A percentile compares a stretch with the other conserved stretches of the same genome.
Evolutionary conservation across 2,888 invertebrate genomes (phyloP).

Genomic region (Colletes collaris): DNA sequence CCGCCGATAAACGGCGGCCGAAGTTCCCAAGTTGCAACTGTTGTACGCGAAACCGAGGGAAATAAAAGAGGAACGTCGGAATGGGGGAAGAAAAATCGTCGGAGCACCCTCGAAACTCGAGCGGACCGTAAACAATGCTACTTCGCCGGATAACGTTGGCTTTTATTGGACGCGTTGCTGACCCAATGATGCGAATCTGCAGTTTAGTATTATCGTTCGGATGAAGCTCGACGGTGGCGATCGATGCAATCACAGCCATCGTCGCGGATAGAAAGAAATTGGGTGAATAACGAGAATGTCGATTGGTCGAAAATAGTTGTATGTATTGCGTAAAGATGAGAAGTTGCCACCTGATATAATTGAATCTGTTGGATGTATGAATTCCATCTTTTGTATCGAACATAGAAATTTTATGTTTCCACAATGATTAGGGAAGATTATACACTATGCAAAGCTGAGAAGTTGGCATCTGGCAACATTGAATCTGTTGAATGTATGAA

Average conservation of each 20-base stretch:
- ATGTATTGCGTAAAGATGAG: no score
- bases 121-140: slow-evolving; percentile 66
- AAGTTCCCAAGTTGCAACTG: slow-evolving; percentile 30
- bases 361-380: no score
- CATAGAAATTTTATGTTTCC: no score
- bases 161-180: slow-evolving; percentile 66
- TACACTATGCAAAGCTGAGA: no score
- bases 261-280: neutral
- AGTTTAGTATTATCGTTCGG: slow-evolving; percentile 60
- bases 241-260: slow-evolving; percentile 44
- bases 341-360: no score
- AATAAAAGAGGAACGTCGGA: neutral
- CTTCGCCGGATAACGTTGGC: slow-evolving; percentile 55
- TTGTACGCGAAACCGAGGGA: neutral
- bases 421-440: no score
- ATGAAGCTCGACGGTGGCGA: slow-evolving; percentile 42
- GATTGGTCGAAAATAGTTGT: no score
- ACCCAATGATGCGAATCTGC: slow-evolving; percentile 61
- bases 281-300: no score
- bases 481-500: no score
- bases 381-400: no score
- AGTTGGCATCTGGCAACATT: no score
- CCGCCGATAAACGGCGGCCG: slow-evolving; percentile 30
- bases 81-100: slow-evolving; percentile 17
- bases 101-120: slow-evolving; percentile 63